These are phyloP conservation scores for Amorpha juglandis DNA, from an alignment of 2,888 invertebrate genomes.

Conservation along the genomic window DNA sequence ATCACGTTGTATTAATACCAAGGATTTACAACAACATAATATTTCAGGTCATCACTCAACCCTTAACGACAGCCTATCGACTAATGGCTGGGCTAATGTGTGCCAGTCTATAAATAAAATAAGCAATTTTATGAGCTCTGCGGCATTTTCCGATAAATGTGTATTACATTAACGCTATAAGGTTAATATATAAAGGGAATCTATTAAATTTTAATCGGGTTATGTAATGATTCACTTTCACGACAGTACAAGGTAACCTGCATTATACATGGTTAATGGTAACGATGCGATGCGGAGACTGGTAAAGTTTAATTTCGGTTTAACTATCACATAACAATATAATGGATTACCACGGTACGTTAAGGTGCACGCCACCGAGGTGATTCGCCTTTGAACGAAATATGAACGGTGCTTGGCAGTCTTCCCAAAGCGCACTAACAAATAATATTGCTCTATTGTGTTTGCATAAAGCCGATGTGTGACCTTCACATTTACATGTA, in stretches of 20 bases:
- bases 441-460: conserved; percentile 50
- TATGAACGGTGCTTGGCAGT: conserved; percentile 59
- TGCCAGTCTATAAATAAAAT: conserved; percentile 68
- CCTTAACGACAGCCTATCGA: conserved; percentile 63
- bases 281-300: conserved; percentile 1
- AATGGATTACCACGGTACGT: conserved; percentile 36
- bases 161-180: conserved; percentile 30
- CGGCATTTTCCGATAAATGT: conserved; percentile 48
- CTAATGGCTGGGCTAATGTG: conserved; percentile 69
- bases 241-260: conserved; percentile 2
- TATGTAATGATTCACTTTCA: conserved; percentile 29
- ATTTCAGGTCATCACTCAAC: conserved; percentile 66
- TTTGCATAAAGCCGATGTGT: conserved; percentile 44
- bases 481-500: conserved; percentile 51
- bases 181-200: conserved; percentile 9
- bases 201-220: conserved; percentile 22
- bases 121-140: conserved; percentile 55
- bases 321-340: conserved; percentile 28
- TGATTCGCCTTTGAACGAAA: conserved; percentile 54
- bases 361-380: conserved; percentile 44
- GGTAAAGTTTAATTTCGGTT: conserved; percentile 22
- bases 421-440: conserved; percentile 53
- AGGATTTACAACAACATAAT: conserved; percentile 62
- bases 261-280: background rate
- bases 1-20: conserved; percentile 35